A percentile compares a stretch with the other conserved stretches of the same genome.
phyloP scores from a whole-genome alignment of 2,888 invertebrate genomes.

The Leptinotarsa peninsularis region DNA sequence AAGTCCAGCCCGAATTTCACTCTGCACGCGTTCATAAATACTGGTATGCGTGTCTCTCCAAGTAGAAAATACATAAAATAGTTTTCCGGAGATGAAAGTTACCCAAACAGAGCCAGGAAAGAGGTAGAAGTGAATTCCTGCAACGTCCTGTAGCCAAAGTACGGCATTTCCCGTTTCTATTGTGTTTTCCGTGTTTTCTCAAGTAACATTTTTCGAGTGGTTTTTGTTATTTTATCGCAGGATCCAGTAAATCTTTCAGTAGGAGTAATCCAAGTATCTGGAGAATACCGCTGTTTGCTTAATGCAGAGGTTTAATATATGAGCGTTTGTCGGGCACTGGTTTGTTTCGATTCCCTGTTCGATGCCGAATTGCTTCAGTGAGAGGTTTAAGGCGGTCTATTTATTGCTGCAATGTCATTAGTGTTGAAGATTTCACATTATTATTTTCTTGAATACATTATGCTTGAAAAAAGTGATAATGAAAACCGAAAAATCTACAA shows the following conservation, averaged over 20 bases:
- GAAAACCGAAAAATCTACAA: too few relatives aligned
- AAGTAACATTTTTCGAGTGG: slow-evolving; percentile 41
- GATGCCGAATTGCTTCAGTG: background rate
- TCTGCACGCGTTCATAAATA: slow-evolving; percentile 32
- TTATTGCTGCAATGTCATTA: background rate
- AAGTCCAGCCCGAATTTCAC: slow-evolving; percentile 18
- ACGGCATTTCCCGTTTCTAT: slow-evolving; percentile 56
- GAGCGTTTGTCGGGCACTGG: background rate
- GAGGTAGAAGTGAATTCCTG: slow-evolving; percentile 53
- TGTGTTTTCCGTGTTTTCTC: slow-evolving; percentile 50
- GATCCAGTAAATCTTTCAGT: slow-evolving; percentile 37
- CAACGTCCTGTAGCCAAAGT: slow-evolving; percentile 55
- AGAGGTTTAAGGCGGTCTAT: background rate
- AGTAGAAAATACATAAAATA: slow-evolving; percentile 41
- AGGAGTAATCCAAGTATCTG: slow-evolving; percentile 21
- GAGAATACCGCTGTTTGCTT: slow-evolving; percentile 17
- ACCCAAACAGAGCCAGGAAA: slow-evolving; percentile 50
- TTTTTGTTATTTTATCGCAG: slow-evolving; percentile 38
- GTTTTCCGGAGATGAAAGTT: slow-evolving; percentile 38
- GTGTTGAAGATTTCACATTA: background rate
- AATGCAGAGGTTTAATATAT: slow-evolving; percentile 17
- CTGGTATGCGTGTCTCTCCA: slow-evolving; percentile 33
- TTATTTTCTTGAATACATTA: too few relatives aligned
- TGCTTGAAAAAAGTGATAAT: too few relatives aligned
- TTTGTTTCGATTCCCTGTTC: background rate